Evolutionary conservation across 2,888 invertebrate species (phyloP), one percentile per base, ranked within the genome.

Genomic region (Philaethria dido): DNA sequence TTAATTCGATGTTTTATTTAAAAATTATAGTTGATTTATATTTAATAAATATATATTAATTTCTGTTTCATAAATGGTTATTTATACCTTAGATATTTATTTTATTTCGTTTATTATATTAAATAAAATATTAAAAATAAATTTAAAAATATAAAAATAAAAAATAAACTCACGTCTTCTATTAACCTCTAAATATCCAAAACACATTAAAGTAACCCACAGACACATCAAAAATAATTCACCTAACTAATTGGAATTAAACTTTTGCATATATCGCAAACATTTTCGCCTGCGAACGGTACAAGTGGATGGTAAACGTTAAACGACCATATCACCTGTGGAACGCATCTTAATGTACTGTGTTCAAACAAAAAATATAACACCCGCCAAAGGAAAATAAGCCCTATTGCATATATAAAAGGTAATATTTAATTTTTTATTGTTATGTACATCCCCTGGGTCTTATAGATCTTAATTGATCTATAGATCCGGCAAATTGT

Each of bases 241-340:
- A n/a, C n/a, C n/a, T 44, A 64, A 55, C 60, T 72, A 52, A 62
- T 45, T 66, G 63, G 54, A 69, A 69, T 70, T 70, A 71, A 69
- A 77, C 77, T 72, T 59, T 77, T 71, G n/a, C 71, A 74, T 76
- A 77, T 77, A 73, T 75, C 73, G 74, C 79, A 81, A 77, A 78
- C 45, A 78, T 77, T 78, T 77, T 78, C 78, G 80, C 75, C 78
- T 82, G 85, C 86, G 85, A 78, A 80, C 84, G 78, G 74, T 78
- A 77, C 82, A 81, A 80, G 78, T 79, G 85, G 81, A 82, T 78
- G 81, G 79, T 78, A 78, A 80, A 79, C 83, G 78, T 81, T 84
- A 86, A 89, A 85, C 89, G 89, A 84, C 86, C 86, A 86, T 76
- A 74, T 73, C 75, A 76, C 78, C 77, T 77, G 71, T 63, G 64